A percentile compares a stretch with the other conserved stretches of the same genome.
Conservation (phyloP, 2,797 vertebrate species). For the Garrulus glandarius region DNA sequence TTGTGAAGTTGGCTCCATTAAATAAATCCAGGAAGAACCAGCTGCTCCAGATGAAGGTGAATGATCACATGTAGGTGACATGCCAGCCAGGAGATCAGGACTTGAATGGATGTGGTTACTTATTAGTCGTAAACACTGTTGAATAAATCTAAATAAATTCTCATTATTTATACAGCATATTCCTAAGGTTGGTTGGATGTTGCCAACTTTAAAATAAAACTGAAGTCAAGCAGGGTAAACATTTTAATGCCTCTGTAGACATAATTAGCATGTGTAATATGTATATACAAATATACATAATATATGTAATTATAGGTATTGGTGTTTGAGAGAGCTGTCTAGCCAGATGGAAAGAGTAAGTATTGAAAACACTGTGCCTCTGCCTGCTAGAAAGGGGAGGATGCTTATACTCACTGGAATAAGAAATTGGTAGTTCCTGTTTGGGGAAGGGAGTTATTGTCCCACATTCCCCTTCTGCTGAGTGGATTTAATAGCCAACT, state of each 20-base stretch:
- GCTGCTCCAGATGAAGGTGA: neutral
- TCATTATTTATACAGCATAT: neutral
- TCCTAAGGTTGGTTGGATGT: neutral
- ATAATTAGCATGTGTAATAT: slow-evolving; percentile 10
- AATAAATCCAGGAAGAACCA: slow-evolving; percentile 4
- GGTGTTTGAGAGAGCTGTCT: neutral
- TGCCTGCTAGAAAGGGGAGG: neutral
- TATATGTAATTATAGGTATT: slow-evolving; percentile 20
- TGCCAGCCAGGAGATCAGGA: neutral
- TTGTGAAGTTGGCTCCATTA: neutral
- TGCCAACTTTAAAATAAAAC: slow-evolving; percentile 23
- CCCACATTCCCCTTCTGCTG: neutral
- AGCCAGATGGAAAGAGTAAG: neutral
- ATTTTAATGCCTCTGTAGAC: neutral
- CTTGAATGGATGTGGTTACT: neutral
- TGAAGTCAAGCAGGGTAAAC: neutral
- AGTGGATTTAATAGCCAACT: neutral
- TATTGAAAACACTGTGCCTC: neutral
- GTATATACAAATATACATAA: slow-evolving; percentile 2
- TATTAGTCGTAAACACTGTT: neutral
- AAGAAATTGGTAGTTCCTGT: neutral
- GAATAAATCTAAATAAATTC: slow-evolving; percentile 24
- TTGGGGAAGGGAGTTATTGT: neutral
- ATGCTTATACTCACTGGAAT: neutral
- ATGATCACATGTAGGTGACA: neutral